phyloP scores from a whole-genome alignment of 23 tunicate species.

The Oikopleura dioica region DNA sequence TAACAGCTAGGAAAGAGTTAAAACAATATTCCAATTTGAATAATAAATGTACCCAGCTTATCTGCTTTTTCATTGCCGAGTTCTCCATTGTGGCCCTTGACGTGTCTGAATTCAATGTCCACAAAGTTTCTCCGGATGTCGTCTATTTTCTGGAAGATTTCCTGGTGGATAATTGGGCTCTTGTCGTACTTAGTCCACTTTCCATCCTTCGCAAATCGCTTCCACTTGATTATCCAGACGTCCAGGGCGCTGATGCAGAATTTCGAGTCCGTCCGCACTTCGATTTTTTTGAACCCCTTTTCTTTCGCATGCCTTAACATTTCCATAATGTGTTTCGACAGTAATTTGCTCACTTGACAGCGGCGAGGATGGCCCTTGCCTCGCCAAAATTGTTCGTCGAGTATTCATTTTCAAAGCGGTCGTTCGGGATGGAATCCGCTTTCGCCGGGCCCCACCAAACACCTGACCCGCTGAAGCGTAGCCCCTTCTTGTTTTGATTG shows the following conservation, averaged over 20 bases:
- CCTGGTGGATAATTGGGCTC: not conserved
- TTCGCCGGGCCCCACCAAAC: constrained; percentile 3
- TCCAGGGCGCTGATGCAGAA: not conserved
- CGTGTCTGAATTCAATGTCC: not conserved
- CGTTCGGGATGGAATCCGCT: not conserved
- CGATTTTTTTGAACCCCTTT: not conserved
- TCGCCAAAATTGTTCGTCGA: constrained; percentile 7
- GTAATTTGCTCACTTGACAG: too few relatives aligned
- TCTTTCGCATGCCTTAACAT: not conserved
- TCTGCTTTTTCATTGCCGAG: not conserved
- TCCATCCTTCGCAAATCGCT: not conserved
- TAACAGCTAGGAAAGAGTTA: too few relatives aligned
- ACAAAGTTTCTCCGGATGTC: not conserved
- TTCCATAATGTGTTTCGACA: too few relatives aligned
- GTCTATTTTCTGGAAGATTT: not conserved
- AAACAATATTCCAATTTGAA: too few relatives aligned
- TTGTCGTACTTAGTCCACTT: not conserved
- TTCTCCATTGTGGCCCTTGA: not conserved
- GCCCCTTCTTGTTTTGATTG: not conserved
- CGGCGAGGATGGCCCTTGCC: not conserved
- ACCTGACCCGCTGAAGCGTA: not conserved
- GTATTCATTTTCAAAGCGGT: not conserved
- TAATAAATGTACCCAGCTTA: too few relatives aligned
- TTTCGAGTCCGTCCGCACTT: not conserved
- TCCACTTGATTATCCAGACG: not conserved